Conservation (phyloP, 1,140 invertebrate species). For the Tetramorium alpestre region DNA sequence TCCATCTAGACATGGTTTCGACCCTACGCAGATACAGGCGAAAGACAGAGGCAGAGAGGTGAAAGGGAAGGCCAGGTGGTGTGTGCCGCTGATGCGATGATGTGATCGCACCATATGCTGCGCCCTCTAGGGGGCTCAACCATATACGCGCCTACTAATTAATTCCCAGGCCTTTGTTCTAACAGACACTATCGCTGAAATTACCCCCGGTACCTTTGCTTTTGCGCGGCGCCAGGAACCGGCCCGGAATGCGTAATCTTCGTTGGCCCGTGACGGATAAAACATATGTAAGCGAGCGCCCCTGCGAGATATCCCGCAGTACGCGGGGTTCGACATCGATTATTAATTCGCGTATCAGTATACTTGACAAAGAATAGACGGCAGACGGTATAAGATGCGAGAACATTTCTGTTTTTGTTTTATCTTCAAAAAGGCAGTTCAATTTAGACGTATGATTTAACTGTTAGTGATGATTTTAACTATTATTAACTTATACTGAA, state of each 20-base stretch:
- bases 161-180: conserved; percentile 84
- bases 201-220: conserved; percentile 66
- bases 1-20: conserved; percentile 71
- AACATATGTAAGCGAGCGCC: conserved; percentile 31
- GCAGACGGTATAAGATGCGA: neutral
- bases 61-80: conserved; percentile 81
- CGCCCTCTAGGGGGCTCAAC: conserved; percentile 79
- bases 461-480: no score
- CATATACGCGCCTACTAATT: conserved; percentile 82
- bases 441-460: no score
- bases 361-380: neutral
- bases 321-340: neutral
- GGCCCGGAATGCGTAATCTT: conserved; percentile 58
- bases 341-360: conserved; percentile 6
- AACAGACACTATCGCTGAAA: conserved; percentile 76
- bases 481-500: no score
- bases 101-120: conserved; percentile 85
- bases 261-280: conserved; percentile 46
- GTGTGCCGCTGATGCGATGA: conserved; percentile 76
- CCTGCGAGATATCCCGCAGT: neutral
- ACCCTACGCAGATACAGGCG: conserved; percentile 66
- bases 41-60: conserved; percentile 58
- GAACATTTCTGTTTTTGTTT: no score
- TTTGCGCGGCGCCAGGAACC: conserved; percentile 54
- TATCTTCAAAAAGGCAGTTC: no score